Conservation (phyloP, 2,797 vertebrate species). For the Pangasius krempfi region DNA sequence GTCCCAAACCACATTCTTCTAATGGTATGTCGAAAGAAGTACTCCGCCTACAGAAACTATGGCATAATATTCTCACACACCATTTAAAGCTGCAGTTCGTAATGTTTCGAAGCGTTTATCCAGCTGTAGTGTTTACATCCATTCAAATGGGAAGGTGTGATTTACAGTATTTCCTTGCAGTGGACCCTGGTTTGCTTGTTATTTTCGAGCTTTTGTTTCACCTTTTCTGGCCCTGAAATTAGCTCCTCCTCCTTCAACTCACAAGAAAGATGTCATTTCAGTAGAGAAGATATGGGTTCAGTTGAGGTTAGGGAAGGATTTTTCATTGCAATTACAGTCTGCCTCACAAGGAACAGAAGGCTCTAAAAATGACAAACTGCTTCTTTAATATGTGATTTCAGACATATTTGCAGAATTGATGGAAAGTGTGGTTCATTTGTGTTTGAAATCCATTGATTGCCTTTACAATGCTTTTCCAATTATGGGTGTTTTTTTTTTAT, state of each 20-base stretch:
- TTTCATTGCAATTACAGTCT: not conserved
- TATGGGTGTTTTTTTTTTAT: conserved; percentile 3
- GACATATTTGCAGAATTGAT: not conserved
- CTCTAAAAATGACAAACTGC: not conserved
- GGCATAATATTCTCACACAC: not conserved
- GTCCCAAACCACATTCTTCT: not conserved
- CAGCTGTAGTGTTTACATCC: not conserved
- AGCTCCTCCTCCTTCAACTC: not conserved
- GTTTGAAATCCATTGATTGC: not conserved
- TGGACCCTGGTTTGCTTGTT: not conserved
- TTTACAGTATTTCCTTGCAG: not conserved
- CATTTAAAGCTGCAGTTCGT: not conserved
- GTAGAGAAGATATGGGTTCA: no score
- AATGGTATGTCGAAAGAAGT: no score
- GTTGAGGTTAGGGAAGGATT: not conserved
- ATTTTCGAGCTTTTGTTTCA: not conserved
- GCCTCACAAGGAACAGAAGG: not conserved
- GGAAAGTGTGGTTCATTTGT: not conserved
- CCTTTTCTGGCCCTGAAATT: not conserved
- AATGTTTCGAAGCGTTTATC: not conserved
- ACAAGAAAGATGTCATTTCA: not conserved
- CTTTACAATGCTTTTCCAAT: not conserved
- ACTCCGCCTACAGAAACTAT: not conserved
- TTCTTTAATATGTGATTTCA: not conserved
- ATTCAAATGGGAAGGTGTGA: not conserved